Evolutionary conservation across 2,113 vertebrate species (phyloP), one percentile per base, ranked within the genome.

Genomic region (Hippocampus barbouri): DNA sequence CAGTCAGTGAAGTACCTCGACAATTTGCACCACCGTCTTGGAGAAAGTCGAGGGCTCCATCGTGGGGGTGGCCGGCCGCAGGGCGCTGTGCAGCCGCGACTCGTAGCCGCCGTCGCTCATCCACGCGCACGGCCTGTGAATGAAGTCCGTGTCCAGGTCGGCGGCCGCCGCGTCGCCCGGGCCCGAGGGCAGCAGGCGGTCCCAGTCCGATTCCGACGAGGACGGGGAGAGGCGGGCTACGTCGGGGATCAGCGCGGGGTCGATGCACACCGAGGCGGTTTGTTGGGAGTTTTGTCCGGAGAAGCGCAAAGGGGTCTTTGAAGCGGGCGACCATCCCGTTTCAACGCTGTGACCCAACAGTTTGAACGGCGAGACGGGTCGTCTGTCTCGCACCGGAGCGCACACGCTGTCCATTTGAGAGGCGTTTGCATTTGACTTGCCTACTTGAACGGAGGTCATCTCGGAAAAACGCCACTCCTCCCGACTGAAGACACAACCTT

Each of bases 121-220:
- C 0, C 54, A 81, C 12, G 30, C 8, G 4, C 67, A 90, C 0
- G 89, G 73, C 87, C 88, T 85, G 16, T 88, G 92, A 5, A 94
- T 89, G 71, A 90, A 34, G 1, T 81, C 91, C 67, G 80, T 68
- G 78, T 91, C 85, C 5, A 83, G 71, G 8, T 86, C 21, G 10
- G 1, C 5, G 16, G 69, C 49, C 72, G 83, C 69, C 92, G 56
- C 64, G 94, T 86, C 21, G 8, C 82, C 49, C 4, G 1, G 6
- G 21, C 83, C 70, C 92, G 53, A 62, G 4, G 51, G 51, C 66
- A 94, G 84, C 65, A 86, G 86, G 1, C 81, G 71, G 68, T 87
- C 92, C 91, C 90, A 91, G 71, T 88, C 88, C 0, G 91, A 89
- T 56, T 85, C 86, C 0, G 62, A 92, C 8, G 88, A 90, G 3